Percentiles rank a stretch among this genome's conserved stretches.
These are phyloP conservation scores for Micromys minutus DNA, from an alignment of 2,113 vertebrate species.

Conservation along the genomic window DNA sequence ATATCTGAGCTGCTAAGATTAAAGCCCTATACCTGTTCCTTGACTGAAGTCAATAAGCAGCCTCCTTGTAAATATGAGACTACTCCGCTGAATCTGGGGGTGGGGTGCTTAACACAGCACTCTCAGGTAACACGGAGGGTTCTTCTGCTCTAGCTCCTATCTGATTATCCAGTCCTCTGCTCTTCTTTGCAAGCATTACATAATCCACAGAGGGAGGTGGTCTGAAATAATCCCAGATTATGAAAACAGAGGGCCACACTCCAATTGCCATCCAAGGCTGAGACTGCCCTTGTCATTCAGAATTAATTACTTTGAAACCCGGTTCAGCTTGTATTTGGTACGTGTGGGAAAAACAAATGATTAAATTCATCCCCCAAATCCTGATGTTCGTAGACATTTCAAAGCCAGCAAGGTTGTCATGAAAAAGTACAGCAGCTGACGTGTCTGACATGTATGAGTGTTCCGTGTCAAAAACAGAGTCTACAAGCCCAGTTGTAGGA, in stretches of 20 bases:
- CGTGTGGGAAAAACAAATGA: background rate
- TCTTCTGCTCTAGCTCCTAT: slow-evolving; percentile 48
- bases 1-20: background rate
- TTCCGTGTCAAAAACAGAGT: slow-evolving; percentile 42
- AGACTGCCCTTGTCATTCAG: slow-evolving; percentile 50
- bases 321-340: background rate
- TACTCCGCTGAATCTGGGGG: background rate
- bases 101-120: background rate
- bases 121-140: background rate
- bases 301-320: slow-evolving; percentile 1
- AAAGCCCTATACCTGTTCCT: slow-evolving; percentile 21
- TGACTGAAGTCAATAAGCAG: background rate
- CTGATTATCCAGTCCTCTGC: slow-evolving; percentile 61
- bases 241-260: slow-evolving; percentile 78
- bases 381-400: slow-evolving; percentile 52
- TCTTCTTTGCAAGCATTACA: slow-evolving; percentile 82
- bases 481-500: background rate
- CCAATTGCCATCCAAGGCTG: slow-evolving; percentile 54
- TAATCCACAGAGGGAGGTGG: slow-evolving; percentile 82
- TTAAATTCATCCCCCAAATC: background rate
- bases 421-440: background rate
- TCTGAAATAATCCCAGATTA: slow-evolving; percentile 91
- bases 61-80: slow-evolving; percentile 25
- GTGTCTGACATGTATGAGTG: background rate
- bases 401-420: background rate